Base-by-base conservation (phyloP, 2,888 invertebrate species). In the Diplazon laetatorius region DNA sequence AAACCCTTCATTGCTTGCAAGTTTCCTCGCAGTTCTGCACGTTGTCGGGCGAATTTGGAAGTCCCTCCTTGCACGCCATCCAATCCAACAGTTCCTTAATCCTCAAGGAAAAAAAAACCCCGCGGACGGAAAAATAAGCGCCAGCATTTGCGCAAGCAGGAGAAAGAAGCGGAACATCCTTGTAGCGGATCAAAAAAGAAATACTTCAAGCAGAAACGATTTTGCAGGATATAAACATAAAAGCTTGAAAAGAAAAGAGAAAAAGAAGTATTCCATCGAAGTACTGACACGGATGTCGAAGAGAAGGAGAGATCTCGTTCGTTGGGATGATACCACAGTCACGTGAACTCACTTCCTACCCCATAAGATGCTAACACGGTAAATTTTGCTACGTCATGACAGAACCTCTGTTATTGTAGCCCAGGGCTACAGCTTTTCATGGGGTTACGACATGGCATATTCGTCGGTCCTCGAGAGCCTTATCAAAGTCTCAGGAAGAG, bases 391-490 rank as follows among this genome's bases (percentile, higher is more conserved):
- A 14, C 78, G 46, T 72, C 65, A 22, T 59, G 46, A 44, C 60
- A 65, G 70, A 76, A 78, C 25, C 66, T 66, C 68, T 70, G 68
- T 79, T 81, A 79, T 79, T 79, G 73, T 81, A 79, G 74, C 79
- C 79, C 9, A 35, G 20, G 68, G 77, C 77, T 57, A 35, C 57
- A 60, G 50, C 63, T 80, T 80, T 69, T n/a, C 39, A 72, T 52
- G 57, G 52, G 16, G 59, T 39, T 60, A 70, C 20, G 20, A 48
- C 30, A 73, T 62, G 46, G 22, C 44, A 44, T 50, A 30, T 72
- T 59, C 57, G 16, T 22, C 50, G 59, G 65, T 50, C 39, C 68
- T 69, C 25, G 57, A 72, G 57, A 72, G 68, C 59, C 62, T 71
- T 71, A 55, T 62, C 55, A 78, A 75, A 60, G 70, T 63, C 68